These are phyloP conservation scores for Dendrocopos noguchii DNA, from an alignment of 2,113 vertebrate genomes.

Conservation along the genomic window DNA sequence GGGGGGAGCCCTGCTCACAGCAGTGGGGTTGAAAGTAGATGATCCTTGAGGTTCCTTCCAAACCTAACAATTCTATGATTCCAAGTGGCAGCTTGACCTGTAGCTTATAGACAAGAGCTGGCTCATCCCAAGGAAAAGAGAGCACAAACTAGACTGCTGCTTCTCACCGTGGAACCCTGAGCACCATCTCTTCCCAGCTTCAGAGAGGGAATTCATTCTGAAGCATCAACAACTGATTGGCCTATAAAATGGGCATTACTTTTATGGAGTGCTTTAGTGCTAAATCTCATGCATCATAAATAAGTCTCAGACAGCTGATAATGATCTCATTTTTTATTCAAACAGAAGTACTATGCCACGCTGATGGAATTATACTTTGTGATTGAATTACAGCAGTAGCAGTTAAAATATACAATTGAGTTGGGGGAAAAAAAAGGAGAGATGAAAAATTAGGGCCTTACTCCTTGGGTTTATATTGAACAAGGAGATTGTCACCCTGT, in stretches of 20 bases:
- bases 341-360: not conserved
- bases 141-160: not conserved
- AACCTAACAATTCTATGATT: not conserved
- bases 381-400: constrained; percentile 10
- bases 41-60: not conserved
- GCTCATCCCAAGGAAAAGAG: not conserved
- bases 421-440: not conserved
- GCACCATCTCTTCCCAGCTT: not conserved
- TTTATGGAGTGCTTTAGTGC: constrained; percentile 28
- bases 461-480: not conserved
- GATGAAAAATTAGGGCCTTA: constrained; percentile 5
- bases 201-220: not conserved
- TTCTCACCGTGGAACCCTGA: not conserved
- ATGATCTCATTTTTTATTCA: constrained; percentile 53
- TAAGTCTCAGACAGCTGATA: constrained; percentile 28
- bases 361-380: constrained; percentile 33
- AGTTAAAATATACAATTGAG: constrained; percentile 21
- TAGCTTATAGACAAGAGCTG: not conserved
- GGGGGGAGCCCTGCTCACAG: too few relatives aligned
- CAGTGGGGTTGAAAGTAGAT: too few relatives aligned
- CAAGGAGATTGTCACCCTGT: not conserved
- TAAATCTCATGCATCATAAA: constrained; percentile 48
- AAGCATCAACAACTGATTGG: not conserved
- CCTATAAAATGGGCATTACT: not conserved
- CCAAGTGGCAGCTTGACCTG: not conserved